Conservation (phyloP, 1,140 invertebrate species). For the Rhyacophila brunnea region DNA sequence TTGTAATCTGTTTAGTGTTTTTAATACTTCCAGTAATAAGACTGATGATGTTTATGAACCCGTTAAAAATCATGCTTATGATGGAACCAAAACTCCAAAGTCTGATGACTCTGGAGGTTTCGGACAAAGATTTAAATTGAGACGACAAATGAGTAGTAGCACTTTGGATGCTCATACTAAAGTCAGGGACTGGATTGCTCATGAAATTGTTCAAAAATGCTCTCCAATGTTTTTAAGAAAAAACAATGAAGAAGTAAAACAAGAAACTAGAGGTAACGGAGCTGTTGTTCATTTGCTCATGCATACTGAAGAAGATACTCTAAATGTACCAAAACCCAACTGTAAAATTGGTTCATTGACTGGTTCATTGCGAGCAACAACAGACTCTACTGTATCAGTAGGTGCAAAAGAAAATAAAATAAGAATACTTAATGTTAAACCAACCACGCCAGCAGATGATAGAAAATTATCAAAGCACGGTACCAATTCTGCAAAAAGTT, state of each 20-base stretch:
- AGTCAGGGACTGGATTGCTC: conserved; percentile 80
- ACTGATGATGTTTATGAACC: conserved; percentile 60
- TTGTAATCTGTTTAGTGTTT: conserved; percentile 58
- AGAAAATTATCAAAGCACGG: conserved; percentile 13
- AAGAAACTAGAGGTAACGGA: conserved; percentile 8
- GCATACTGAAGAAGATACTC: conserved; percentile 4
- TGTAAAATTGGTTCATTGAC: conserved; percentile 32
- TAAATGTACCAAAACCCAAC: conserved; percentile 27
- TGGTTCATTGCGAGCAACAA: conserved; percentile 28
- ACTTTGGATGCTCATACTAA: conserved; percentile 82
- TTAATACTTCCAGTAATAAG: conserved; percentile 50
- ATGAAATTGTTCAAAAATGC: conserved; percentile 70
- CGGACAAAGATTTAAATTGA: conserved; percentile 62
- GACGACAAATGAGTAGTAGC: conserved; percentile 71
- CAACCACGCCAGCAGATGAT: not conserved
- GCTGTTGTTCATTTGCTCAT: not conserved
- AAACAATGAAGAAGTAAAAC: conserved; percentile 46
- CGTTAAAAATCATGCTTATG: conserved; percentile 44
- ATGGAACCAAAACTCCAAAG: conserved; percentile 62
- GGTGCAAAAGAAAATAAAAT: conserved; percentile 26
- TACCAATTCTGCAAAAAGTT: conserved; percentile 26
- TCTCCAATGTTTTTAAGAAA: conserved; percentile 65
- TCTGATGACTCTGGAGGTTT: conserved; percentile 57
- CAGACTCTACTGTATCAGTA: conserved; percentile 26
- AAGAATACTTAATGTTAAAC: conserved; percentile 7